These are phyloP conservation scores for Microcebus jonahi DNA, from an alignment of 2,113 vertebrate species.

Conservation along the genomic window DNA sequence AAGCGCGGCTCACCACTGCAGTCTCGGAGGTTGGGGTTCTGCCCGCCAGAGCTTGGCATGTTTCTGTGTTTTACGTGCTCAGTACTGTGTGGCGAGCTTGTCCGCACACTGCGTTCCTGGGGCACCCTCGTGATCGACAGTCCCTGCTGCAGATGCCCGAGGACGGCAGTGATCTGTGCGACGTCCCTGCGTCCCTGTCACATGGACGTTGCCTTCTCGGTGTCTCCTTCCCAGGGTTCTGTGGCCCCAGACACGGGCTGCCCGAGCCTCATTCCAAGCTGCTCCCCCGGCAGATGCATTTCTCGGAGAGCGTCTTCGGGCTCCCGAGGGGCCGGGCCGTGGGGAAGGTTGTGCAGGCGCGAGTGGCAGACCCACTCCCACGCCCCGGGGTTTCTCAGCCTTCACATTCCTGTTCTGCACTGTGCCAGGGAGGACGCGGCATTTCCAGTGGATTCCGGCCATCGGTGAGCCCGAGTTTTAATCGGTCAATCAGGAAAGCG, in stretches of 20 bases:
- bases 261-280: not conserved
- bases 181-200: not conserved
- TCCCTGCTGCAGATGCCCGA: fast-evolving
- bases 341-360: fast-evolving
- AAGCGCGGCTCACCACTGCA: fast-evolving
- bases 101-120: fast-evolving
- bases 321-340: fast-evolving
- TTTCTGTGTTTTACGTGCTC: fast-evolving
- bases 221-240: not conserved
- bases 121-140: fast-evolving
- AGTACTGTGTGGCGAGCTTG: not conserved
- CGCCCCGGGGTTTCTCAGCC: fast-evolving
- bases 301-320: fast-evolving
- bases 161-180: fast-evolving
- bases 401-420: not conserved
- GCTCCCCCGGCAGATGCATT: not conserved
- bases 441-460: not conserved
- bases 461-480: not conserved
- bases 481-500: not conserved
- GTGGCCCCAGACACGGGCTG: fast-evolving
- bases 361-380: fast-evolving
- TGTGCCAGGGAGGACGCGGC: not conserved
- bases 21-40: not conserved
- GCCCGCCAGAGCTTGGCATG: fast-evolving
- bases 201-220: fast-evolving